phyloP scores from a whole-genome alignment of 2,888 invertebrate species.

The Apamea sordens region DNA sequence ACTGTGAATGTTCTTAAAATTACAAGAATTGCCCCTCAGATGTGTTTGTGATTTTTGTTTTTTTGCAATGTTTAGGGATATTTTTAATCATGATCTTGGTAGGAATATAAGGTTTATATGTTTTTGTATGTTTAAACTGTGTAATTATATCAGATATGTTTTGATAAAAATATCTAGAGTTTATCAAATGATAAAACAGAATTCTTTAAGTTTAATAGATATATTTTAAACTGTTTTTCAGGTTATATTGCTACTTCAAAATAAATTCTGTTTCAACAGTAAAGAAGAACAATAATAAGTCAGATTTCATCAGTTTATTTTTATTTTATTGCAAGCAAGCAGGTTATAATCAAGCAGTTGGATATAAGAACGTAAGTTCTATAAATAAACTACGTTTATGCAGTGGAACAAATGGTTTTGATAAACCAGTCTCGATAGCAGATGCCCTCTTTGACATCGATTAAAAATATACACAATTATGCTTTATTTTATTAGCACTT shows the following conservation, averaged over 20 bases:
- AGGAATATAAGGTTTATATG: neutral
- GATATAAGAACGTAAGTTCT: neutral
- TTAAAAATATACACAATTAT: neutral
- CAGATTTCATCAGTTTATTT: neutral
- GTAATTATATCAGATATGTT: neutral
- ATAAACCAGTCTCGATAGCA: conserved; percentile 38
- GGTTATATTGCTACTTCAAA: neutral
- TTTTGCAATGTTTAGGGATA: neutral
- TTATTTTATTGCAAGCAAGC: neutral
- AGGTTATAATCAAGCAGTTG: neutral
- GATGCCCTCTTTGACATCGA: conserved; percentile 48
- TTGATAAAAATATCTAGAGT: neutral
- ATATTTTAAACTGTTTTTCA: neutral
- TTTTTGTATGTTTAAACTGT: neutral
- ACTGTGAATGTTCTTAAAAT: too few relatives aligned
- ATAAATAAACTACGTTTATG: neutral
- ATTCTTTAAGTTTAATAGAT: neutral
- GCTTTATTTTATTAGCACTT: neutral
- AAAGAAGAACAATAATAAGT: too few relatives aligned
- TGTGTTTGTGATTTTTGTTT: neutral
- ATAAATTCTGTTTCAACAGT: neutral
- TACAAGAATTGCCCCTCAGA: too few relatives aligned
- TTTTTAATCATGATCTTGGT: neutral
- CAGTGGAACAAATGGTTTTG: conserved; percentile 27
- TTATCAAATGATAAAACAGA: neutral